phyloP scores from a whole-genome alignment of 2,888 invertebrate species.

The Machimus rusticus region DNA sequence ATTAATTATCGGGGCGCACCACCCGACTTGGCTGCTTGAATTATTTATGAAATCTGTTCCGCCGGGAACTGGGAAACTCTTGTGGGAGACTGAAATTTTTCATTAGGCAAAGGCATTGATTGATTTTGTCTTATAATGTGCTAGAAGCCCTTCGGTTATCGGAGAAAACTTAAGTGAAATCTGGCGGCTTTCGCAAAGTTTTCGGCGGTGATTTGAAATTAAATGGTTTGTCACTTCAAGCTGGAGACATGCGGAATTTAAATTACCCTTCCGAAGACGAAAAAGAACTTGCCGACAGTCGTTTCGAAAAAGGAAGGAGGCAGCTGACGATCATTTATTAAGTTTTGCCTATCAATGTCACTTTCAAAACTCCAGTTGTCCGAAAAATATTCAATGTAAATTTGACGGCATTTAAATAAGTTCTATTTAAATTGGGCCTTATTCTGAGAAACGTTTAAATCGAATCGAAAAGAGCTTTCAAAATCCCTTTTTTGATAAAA shows the following conservation, averaged over 20 bases:
- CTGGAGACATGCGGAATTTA: neutral
- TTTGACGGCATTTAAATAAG: neutral
- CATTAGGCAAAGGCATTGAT: constrained; percentile 22
- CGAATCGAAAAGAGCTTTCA: too few relatives aligned
- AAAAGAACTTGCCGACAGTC: neutral
- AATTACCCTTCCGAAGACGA: neutral
- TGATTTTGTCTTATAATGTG: constrained; percentile 3
- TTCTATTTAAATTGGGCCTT: too few relatives aligned
- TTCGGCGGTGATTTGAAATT: neutral
- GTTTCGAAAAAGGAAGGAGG: neutral
- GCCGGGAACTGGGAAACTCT: neutral
- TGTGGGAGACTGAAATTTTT: constrained; percentile 16
- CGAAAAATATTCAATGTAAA: neutral
- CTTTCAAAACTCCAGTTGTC: neutral
- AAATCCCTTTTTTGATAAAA: too few relatives aligned
- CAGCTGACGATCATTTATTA: neutral
- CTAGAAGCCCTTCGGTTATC: neutral
- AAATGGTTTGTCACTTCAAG: constrained; percentile 1
- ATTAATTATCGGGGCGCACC: constrained; percentile 18
- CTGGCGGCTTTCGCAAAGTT: neutral
- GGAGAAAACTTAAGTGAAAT: neutral
- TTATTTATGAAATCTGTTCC: constrained; percentile 30
- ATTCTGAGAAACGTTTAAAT: too few relatives aligned
- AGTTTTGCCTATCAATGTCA: neutral
- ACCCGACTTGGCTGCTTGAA: neutral